Percentiles rank a stretch among this genome's conserved stretches.
Conservation (phyloP, 1,140 invertebrate genomes). For the Protaetia brevitarsis region DNA sequence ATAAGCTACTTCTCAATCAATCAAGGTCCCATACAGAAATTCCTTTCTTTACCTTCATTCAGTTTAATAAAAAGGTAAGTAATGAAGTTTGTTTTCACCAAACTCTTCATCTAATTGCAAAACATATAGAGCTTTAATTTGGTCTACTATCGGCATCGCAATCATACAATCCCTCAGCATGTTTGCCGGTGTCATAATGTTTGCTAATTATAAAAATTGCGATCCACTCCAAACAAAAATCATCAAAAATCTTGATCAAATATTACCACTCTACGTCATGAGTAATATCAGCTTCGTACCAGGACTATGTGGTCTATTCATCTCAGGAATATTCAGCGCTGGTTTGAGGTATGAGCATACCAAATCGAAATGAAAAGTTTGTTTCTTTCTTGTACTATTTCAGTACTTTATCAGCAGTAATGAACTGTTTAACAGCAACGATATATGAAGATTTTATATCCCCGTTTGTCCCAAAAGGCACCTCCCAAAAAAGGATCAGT, state of each 20-base stretch:
- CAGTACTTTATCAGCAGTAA: conserved; percentile 63
- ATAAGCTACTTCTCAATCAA: conserved; percentile 56
- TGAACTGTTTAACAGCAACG: conserved; percentile 57
- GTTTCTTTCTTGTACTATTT: conserved; percentile 20
- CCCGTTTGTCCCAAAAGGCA: conserved; percentile 43
- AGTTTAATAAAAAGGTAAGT: background rate
- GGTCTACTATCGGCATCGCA: conserved; percentile 2
- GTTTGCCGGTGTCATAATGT: conserved; percentile 66
- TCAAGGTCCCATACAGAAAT: conserved; percentile 59
- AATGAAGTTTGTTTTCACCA: background rate
- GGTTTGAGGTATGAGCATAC: conserved; percentile 57
- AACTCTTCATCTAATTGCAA: background rate
- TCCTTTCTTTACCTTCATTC: conserved; percentile 55
- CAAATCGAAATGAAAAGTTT: too few species aligned
- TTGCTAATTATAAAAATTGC: conserved; percentile 64
- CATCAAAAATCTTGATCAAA: conserved; percentile 49
- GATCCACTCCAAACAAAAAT: conserved; percentile 55
- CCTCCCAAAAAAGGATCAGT: conserved; percentile 49
- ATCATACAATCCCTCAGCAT: conserved; percentile 35
- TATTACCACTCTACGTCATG: conserved; percentile 61
- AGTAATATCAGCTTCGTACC: conserved; percentile 58
- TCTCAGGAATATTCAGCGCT: conserved; percentile 71
- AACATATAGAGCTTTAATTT: conserved; percentile 1
- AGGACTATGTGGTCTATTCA: conserved; percentile 72
- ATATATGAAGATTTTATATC: conserved; percentile 65